Conservation (phyloP, 30 jellyfish, hydroid and myxozoan species). For the Turritopsis rubra region DNA sequence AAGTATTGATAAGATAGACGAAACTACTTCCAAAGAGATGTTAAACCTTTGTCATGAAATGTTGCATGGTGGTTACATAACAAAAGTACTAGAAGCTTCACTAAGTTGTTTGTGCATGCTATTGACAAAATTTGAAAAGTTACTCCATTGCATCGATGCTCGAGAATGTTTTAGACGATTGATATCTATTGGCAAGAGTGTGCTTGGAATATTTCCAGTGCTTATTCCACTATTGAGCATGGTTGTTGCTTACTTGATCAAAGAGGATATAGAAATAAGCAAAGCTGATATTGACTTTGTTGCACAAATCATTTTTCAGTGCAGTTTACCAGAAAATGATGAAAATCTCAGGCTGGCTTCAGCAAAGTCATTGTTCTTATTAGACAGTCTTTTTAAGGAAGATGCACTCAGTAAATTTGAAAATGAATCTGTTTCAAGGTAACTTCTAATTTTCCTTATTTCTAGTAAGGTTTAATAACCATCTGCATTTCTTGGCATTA, state of each 20-base stretch:
- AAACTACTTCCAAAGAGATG: neutral
- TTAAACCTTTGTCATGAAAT: neutral
- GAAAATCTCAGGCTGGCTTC: neutral
- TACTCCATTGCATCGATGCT: neutral
- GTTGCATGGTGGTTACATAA: neutral
- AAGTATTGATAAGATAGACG: neutral
- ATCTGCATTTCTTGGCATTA: too few species aligned
- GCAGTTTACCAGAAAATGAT: neutral
- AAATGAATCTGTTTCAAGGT: neutral
- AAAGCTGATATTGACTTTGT: neutral
- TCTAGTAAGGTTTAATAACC: too few species aligned
- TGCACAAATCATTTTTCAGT: neutral
- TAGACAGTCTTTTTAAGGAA: neutral
- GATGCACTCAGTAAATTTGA: neutral
- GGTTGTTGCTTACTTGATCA: constrained; percentile 3
- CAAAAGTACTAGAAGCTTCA: neutral
- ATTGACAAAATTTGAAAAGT: neutral
- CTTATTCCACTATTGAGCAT: neutral
- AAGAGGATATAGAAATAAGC: neutral
- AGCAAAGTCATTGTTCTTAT: neutral
- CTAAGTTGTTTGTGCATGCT: neutral
- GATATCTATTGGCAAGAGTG: neutral
- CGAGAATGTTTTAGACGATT: neutral
- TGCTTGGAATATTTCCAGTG: neutral
- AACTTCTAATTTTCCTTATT: too few species aligned